These are phyloP conservation scores for Poecilia picta DNA, from an alignment of 2,797 vertebrate genomes.

Conservation along the genomic window DNA sequence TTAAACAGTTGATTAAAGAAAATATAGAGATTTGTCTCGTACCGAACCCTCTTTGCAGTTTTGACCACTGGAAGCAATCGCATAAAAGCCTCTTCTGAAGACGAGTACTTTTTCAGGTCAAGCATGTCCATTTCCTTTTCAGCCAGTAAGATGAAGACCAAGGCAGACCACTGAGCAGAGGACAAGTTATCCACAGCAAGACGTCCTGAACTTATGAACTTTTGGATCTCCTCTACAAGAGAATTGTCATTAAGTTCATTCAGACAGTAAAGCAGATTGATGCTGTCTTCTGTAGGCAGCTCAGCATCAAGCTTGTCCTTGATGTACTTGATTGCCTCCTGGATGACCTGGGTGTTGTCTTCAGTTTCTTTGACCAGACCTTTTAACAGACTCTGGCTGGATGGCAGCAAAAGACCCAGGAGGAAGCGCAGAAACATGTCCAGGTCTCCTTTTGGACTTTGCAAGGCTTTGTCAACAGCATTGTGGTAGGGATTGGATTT, in stretches of 20 bases:
- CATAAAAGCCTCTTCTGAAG: conserved; percentile 18
- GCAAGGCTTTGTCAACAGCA: conserved; percentile 17
- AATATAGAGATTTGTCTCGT: not conserved
- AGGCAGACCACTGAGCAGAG: conserved; percentile 20
- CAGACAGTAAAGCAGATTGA: conserved; percentile 20
- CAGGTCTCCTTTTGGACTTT: conserved; percentile 22
- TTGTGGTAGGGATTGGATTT: conserved; percentile 9
- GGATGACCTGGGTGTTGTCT: not conserved
- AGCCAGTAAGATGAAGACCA: conserved; percentile 26
- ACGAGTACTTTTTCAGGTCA: conserved; percentile 20
- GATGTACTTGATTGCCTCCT: conserved; percentile 15
- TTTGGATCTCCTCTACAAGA: conserved; percentile 10
- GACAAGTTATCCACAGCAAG: conserved; percentile 4
- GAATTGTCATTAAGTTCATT: conserved; percentile 20
- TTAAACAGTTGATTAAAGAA: not conserved
- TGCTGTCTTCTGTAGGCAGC: conserved; percentile 13
- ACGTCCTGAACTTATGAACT: conserved; percentile 13
- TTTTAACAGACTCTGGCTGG: conserved; percentile 22
- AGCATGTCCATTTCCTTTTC: conserved; percentile 13
- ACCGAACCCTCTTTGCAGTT: conserved; percentile 19
- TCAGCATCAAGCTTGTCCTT: conserved; percentile 16
- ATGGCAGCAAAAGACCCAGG: conserved; percentile 6
- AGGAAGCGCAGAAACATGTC: conserved; percentile 33
- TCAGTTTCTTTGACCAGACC: conserved; percentile 5
- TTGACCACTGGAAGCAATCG: conserved; percentile 15